These are phyloP conservation scores for Lepidocolaptes lacrymiger DNA, from an alignment of 2,797 vertebrate genomes.

Conservation along the genomic window DNA sequence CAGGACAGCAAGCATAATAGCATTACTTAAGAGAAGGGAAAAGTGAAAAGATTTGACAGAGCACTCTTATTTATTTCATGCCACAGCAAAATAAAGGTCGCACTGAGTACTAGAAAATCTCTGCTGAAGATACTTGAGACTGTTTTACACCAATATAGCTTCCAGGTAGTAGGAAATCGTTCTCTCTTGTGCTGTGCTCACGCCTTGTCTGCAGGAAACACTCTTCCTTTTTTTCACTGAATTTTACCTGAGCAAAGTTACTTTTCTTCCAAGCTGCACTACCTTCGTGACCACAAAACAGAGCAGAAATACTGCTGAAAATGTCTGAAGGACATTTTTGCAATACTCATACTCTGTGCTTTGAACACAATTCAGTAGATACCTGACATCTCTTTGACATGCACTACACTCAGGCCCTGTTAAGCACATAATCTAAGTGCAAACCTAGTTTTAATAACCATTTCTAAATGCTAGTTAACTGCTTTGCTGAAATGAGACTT, in stretches of 20 bases:
- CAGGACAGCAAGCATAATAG: neutral
- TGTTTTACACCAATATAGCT: neutral
- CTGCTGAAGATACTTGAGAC: neutral
- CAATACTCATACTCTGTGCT: neutral
- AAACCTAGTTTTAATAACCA: neutral
- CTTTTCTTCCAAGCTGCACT: neutral
- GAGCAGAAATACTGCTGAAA: neutral
- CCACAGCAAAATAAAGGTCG: neutral
- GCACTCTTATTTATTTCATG: neutral
- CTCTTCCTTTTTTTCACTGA: neutral
- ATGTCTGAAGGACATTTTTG: neutral
- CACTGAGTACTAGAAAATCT: neutral
- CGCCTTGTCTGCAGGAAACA: neutral
- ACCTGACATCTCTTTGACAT: neutral
- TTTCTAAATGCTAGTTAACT: neutral
- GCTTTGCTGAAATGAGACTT: neutral
- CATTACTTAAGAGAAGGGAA: neutral
- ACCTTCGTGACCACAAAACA: neutral
- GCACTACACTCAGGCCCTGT: neutral
- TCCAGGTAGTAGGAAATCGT: neutral
- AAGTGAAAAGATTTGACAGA: neutral
- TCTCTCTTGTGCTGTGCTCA: neutral
- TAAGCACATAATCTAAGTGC: neutral
- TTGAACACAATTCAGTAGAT: neutral
- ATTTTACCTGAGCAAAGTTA: neutral